phyloP scores from a whole-genome alignment of 2,113 vertebrate genomes.

The Rhinoderma darwinii region DNA sequence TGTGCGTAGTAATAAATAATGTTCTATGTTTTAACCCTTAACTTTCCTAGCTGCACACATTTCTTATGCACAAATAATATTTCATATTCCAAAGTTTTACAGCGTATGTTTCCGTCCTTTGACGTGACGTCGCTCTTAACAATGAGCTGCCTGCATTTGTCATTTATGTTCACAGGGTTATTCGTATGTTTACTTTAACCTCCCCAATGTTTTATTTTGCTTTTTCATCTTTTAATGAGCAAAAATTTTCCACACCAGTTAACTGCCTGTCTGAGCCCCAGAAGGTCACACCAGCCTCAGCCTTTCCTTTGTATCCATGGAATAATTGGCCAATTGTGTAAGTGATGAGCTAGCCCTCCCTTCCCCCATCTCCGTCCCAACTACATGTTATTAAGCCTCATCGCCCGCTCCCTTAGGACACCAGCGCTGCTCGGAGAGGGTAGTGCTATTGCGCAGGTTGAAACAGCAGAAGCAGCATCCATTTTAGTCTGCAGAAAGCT shows the following conservation, averaged over 20 bases:
- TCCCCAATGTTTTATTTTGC: conserved; percentile 26
- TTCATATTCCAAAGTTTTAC: background rate
- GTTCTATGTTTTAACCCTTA: background rate
- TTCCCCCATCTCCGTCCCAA: conserved; percentile 65
- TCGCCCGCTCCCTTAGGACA: conserved; percentile 70
- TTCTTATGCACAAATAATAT: background rate
- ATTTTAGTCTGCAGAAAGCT: conserved; percentile 72
- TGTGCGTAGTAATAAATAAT: no score
- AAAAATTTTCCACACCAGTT: conserved; percentile 71
- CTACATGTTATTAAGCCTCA: conserved; percentile 63
- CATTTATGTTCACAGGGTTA: background rate
- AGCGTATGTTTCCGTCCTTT: background rate
- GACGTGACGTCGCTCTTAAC: background rate
- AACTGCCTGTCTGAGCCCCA: conserved; percentile 69
- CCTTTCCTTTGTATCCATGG: conserved; percentile 68
- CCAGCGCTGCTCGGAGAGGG: conserved; percentile 68
- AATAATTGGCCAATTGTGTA: conserved; percentile 78
- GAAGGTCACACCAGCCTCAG: conserved; percentile 75
- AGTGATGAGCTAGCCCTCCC: conserved; percentile 69
- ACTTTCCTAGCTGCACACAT: background rate
- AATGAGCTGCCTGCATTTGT: background rate
- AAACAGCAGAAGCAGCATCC: conserved; percentile 70
- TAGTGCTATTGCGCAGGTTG: conserved; percentile 73
- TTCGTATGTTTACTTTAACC: background rate
- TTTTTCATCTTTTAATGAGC: conserved; percentile 34